Evolutionary conservation across 2,797 vertebrate species (phyloP), one percentile per base, ranked within the genome.

Genomic region (Chrysocyon brachyurus): DNA sequence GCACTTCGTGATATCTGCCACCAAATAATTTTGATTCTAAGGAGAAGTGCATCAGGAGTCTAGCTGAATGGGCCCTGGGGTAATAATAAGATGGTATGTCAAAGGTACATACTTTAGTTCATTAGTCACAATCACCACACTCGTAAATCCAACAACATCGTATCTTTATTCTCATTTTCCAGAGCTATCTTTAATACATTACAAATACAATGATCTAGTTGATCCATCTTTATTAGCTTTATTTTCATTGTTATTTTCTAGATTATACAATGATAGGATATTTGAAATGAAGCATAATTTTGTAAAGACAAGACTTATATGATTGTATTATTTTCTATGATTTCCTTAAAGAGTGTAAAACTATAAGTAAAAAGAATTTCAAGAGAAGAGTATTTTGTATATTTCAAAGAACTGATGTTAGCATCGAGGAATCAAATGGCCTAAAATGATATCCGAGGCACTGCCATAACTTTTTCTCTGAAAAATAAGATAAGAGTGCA

Each of bases 401-500:
- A 78, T 91, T 86, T 77, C 36, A 54, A 68, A 94, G 36, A 52
- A 92, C 11, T 36, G 15, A 36, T 86, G 54, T 54, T 92, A 84
- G 54, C 26, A 87, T 46, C 4, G 11, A 94, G 40, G 88, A 91
- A 96, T 28, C 59, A 91, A 92, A 68, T 36, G 83, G 66, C 61
- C 75, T 94, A 63, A 96, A 93, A 92, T 96, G 54, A 96, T 82
- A 93, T 88, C 73, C 54, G 46, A 85, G 61, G 33, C 11, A 79
- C 28, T 1, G 28, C 22, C 36, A 52, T 33, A 52, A 78, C 89
- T 64, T 95, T 92, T 93, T 54, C 14, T 91, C 96, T 96, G 88
- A 85, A 97, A 97, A 97, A 82, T 12, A 97, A 95, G 24, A 70
- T 15, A 88, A 15, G 95, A 94, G 7, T 91, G 0, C 2, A 75